These are phyloP conservation scores for Lineus longissimus DNA, from an alignment of 1,140 invertebrate species.

Conservation along the genomic window DNA sequence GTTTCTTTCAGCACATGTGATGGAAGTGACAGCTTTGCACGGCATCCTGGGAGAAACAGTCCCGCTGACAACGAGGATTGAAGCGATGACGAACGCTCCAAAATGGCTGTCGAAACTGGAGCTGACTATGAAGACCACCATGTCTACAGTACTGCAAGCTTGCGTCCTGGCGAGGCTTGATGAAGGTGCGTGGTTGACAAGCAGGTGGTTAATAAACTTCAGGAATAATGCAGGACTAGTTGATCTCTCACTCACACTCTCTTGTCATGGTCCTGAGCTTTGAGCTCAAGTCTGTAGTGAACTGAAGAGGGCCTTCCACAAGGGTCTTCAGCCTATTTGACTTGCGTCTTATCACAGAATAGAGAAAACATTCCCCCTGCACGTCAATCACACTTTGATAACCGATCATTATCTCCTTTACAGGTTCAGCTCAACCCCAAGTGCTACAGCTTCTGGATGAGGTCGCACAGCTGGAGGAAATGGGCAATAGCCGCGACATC, in stretches of 20 bases:
- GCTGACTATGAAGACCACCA: constrained; percentile 45
- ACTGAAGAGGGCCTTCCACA: too few species aligned
- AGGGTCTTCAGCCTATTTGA: too few species aligned
- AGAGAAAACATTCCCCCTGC: too few species aligned
- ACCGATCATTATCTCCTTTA: too few species aligned
- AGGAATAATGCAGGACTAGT: too few species aligned
- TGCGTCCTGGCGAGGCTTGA: constrained; percentile 47
- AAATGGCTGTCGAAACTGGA: constrained; percentile 46
- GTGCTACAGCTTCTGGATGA: constrained; percentile 43
- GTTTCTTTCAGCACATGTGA: constrained; percentile 39
- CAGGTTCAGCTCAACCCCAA: constrained; percentile 7
- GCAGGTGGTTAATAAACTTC: too few species aligned
- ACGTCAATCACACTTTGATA: too few species aligned
- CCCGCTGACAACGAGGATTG: constrained; percentile 33
- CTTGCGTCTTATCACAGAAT: too few species aligned
- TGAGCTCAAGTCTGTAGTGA: too few species aligned
- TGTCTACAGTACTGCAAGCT: constrained; percentile 38
- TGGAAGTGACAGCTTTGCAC: constrained; percentile 38
- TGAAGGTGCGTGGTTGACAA: constrained; percentile 16
- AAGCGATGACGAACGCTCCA: constrained; percentile 34
- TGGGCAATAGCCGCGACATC: constrained; percentile 4
- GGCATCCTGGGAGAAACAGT: constrained; percentile 42
- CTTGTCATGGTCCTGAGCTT: too few species aligned
- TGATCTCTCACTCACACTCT: too few species aligned
- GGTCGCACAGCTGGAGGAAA: constrained; percentile 24